These are phyloP conservation scores for Narcine bancroftii DNA, from an alignment of 2,113 vertebrate species.

Conservation along the genomic window DNA sequence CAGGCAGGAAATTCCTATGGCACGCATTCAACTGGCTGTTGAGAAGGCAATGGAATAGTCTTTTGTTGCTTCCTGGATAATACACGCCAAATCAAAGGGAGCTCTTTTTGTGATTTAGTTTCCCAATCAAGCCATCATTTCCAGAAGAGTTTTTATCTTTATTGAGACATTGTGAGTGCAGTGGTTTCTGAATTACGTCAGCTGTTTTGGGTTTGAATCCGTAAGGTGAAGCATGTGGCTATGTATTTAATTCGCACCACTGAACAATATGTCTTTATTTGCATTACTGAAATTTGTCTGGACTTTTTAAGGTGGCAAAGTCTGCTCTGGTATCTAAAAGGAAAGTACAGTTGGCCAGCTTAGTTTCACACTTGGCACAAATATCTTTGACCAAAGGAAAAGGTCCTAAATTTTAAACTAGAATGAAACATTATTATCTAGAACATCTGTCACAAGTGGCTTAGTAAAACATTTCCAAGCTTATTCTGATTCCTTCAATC, in stretches of 20 bases:
- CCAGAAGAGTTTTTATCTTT: neutral
- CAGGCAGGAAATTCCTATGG: neutral
- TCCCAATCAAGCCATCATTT: neutral
- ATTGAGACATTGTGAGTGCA: neutral
- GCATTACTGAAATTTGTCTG: neutral
- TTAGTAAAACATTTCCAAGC: neutral
- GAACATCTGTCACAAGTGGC: neutral
- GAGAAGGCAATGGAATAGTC: neutral
- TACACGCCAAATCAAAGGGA: neutral
- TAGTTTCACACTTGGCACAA: neutral
- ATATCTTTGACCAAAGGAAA: neutral
- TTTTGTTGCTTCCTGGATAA: neutral
- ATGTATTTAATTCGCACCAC: neutral
- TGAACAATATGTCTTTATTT: neutral
- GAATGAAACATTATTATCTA: neutral
- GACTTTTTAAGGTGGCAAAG: neutral
- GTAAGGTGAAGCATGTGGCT: neutral
- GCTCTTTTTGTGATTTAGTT: neutral
- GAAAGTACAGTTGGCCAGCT: neutral
- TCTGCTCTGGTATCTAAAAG: neutral
- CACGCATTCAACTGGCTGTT: neutral
- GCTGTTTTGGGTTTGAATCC: neutral
- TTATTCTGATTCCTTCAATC: neutral
- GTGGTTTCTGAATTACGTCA: neutral
- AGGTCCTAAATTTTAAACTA: neutral